Evolutionary conservation across 2,888 invertebrate species (phyloP), one percentile per base, ranked within the genome.

Genomic region (Scaptomyza tumidula): DNA sequence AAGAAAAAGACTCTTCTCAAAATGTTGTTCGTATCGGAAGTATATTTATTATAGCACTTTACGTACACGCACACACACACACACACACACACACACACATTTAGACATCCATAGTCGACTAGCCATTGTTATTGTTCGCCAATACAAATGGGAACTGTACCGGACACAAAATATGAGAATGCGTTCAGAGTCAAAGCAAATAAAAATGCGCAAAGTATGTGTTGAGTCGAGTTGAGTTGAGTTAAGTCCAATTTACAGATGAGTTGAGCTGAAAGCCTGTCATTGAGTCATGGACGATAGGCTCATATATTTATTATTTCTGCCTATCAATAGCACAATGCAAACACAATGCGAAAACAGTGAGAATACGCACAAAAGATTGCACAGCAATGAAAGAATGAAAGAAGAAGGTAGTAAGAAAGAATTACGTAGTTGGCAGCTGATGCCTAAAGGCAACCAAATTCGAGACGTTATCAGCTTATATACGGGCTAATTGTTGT

Each of bases 281-380:
- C 61, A 62, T 73, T 67, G 72, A 67, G 76, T 68, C 71, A 71
- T 82, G 77, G 7, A 82, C 80, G 85, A 79, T 85, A 82, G 85
- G 80, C 86, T 85, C 78, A 82, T 82, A 82, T 82, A 85, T 82
- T 85, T 82, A 82, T 82, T 82, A 85, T 85, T 82, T 82, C 68
- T 75, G 83, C 66, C 72, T 66, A 85, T 82, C 81, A 82, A 82
- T 82, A 82, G 78, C 75, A 55, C 60, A 60, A 69, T 66, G 82
- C 71, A 70, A 79, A 80, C 82, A 77, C 77, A 85, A 78, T 67
- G 73, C 69, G 69, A 50, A 71, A 33, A 50, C 35, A 49, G 50
- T 49, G 33, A 48, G 2, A 19, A 19, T 19, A 19, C 24, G 24
- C 24, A 24, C 24, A 24, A 24, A 24, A 24, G 24, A 24, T 24